A percentile compares a stretch with the other conserved stretches of the same genome.
Evolutionary conservation across 35 echinoderm and acorn worm genomes (phyloP).

Genomic region (Hemicentrotus pulcherrimus): DNA sequence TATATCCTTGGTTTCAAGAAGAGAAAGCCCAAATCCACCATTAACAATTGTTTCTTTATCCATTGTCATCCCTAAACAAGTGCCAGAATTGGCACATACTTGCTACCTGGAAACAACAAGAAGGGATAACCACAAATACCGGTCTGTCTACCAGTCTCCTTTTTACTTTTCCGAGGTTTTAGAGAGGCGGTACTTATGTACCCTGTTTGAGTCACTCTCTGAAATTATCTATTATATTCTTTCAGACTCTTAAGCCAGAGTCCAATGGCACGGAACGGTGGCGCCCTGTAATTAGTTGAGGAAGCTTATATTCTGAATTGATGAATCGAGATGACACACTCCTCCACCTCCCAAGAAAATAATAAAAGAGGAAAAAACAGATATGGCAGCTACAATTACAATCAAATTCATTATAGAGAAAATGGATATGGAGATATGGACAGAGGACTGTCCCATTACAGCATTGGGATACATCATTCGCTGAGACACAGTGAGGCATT

Average conservation of each 20-base stretch:
- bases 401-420: no score
- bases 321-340: not conserved
- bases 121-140: not conserved
- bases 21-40: not conserved
- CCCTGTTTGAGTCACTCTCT: not conserved
- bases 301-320: not conserved
- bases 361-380: no score
- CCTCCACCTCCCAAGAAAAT: no score
- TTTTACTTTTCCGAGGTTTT: not conserved
- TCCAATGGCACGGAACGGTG: not conserved
- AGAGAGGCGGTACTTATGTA: not conserved
- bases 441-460: no score
- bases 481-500: no score
- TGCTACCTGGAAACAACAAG: not conserved
- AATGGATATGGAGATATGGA: no score
- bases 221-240: not conserved
- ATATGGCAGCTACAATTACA: no score
- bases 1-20: not conserved
- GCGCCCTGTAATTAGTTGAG: not conserved
- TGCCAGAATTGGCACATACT: not conserved
- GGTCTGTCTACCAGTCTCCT: not conserved
- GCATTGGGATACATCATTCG: no score
- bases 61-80: not conserved
- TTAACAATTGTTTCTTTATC: not conserved
- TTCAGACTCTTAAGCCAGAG: not conserved